Conservation (phyloP, 2,797 vertebrate species). For the Gorsachius magnificus region DNA sequence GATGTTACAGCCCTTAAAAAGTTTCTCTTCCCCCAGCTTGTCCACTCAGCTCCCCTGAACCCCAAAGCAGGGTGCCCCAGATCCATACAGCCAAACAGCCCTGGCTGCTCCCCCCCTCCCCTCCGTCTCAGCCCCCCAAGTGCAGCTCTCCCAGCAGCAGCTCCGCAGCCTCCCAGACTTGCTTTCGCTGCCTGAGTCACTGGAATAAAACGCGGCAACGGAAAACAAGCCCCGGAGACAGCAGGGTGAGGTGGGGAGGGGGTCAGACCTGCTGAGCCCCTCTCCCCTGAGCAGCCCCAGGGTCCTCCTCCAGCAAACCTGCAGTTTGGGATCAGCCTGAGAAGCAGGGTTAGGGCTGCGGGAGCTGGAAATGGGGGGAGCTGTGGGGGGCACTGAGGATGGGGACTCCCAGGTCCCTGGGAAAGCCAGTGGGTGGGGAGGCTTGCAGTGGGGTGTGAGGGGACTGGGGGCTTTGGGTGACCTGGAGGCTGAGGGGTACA, state of each 20-base stretch:
- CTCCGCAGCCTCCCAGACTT: conserved; percentile 86
- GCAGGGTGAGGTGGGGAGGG: neutral
- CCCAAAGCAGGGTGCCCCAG: neutral
- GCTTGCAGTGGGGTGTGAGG: neutral
- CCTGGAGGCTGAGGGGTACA: neutral
- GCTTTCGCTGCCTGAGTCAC: conserved; percentile 96
- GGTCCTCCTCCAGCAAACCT: neutral
- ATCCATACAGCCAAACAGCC: neutral
- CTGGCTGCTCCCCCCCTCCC: neutral
- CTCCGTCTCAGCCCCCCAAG: neutral
- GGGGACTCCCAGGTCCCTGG: neutral
- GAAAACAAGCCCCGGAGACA: conserved; percentile 91
- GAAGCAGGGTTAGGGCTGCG: neutral
- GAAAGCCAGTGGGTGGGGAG: neutral
- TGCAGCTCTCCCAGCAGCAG: neutral
- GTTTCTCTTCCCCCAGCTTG: neutral
- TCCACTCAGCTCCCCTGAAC: neutral
- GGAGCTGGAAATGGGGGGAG: neutral
- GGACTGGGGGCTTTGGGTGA: neutral
- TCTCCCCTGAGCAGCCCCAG: neutral
- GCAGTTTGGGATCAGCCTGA: neutral
- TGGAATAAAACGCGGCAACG: conserved; percentile 86
- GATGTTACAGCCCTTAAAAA: neutral
- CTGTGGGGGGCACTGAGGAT: neutral
- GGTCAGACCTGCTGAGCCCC: accelerated